These are phyloP conservation scores for Diabrotica balteata DNA, from an alignment of 2,888 invertebrate genomes.

Conservation along the genomic window DNA sequence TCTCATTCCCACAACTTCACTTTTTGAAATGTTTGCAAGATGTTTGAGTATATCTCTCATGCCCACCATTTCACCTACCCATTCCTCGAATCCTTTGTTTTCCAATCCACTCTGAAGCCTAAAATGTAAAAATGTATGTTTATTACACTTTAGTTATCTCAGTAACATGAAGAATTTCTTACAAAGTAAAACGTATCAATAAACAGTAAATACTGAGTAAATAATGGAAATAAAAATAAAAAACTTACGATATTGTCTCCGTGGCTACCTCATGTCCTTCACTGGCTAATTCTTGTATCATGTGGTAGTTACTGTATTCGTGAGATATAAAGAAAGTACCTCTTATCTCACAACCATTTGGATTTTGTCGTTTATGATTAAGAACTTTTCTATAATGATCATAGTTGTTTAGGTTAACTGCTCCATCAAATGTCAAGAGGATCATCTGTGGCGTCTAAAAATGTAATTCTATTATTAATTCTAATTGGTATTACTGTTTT, in stretches of 20 bases:
- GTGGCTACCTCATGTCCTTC: conserved; percentile 86
- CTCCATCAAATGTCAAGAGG: conserved; percentile 90
- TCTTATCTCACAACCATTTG: conserved; percentile 86
- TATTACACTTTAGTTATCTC: too few species aligned
- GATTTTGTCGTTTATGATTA: conserved; percentile 79
- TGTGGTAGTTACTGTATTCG: conserved; percentile 90
- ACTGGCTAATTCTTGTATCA: conserved; percentile 87
- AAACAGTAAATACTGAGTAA: too few species aligned
- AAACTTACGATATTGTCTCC: conserved; percentile 74
- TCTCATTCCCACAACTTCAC: conserved; percentile 85
- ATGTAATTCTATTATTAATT: neutral
- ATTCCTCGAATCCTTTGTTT: conserved; percentile 89
- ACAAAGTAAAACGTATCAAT: too few species aligned
- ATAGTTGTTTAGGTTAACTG: conserved; percentile 90
- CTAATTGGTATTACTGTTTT: too few species aligned
- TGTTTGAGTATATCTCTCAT: conserved; percentile 87
- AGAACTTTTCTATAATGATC: conserved; percentile 88
- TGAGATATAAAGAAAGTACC: conserved; percentile 96
- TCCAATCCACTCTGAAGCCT: conserved; percentile 83
- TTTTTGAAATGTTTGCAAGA: conserved; percentile 82
- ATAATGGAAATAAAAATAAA: too few species aligned
- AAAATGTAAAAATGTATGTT: conserved; percentile 31
- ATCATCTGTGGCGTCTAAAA: conserved; percentile 92
- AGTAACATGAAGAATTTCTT: too few species aligned
- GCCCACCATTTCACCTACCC: conserved; percentile 93